These are phyloP conservation scores for Phylloscopus collybita DNA, from an alignment of 2,797 vertebrate species.

Conservation along the genomic window DNA sequence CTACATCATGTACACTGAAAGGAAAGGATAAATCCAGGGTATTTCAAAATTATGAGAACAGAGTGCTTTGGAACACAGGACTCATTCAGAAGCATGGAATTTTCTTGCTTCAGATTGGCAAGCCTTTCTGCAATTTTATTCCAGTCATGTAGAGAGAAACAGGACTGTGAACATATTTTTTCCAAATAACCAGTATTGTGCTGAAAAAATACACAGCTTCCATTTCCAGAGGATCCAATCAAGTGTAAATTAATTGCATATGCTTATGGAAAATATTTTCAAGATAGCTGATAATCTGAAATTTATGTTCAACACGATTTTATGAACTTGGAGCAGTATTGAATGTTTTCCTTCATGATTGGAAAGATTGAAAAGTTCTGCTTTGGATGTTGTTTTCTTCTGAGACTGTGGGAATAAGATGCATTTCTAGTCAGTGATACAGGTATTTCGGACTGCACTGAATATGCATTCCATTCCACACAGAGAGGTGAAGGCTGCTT, in stretches of 20 bases:
- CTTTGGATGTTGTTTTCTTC: neutral
- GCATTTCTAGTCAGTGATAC: neutral
- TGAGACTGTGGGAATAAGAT: neutral
- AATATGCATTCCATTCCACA: neutral
- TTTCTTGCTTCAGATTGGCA: neutral
- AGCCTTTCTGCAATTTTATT: neutral
- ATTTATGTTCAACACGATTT: neutral
- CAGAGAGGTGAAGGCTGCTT: neutral
- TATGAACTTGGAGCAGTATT: neutral
- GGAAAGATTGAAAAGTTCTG: neutral
- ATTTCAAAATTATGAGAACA: neutral
- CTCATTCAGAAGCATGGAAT: neutral
- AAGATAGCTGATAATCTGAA: neutral
- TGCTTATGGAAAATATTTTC: neutral
- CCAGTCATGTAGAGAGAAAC: neutral
- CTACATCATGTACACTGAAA: neutral
- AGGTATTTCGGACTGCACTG: neutral
- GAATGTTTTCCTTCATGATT: neutral
- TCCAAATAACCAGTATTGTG: neutral
- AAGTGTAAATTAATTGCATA: neutral
- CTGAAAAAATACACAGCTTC: neutral
- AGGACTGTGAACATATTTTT: neutral
- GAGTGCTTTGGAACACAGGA: neutral
- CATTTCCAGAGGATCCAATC: neutral
- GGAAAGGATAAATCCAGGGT: neutral